phyloP scores from a whole-genome alignment of 2,113 vertebrate species.

The Capricornis sumatraensis region DNA sequence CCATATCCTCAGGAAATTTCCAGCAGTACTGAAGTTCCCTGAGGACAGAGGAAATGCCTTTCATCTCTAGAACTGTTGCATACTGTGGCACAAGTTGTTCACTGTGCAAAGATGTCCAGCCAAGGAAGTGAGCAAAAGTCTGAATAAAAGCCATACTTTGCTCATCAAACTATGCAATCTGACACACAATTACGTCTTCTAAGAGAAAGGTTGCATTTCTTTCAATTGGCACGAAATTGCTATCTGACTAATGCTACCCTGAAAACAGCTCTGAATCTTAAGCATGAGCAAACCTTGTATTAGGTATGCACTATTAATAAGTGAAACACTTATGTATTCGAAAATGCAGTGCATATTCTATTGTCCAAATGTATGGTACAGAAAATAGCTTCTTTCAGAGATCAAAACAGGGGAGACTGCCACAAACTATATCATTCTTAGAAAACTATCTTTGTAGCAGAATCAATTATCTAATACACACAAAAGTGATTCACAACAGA shows the following conservation, averaged over 20 bases:
- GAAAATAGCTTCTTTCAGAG: not conserved
- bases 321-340: not conserved
- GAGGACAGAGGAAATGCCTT: not conserved
- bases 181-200: not conserved
- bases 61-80: not conserved
- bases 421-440: not conserved
- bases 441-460: not conserved
- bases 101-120: not conserved
- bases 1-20: not conserved
- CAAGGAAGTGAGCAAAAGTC: not conserved
- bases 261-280: not conserved
- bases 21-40: not conserved
- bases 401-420: not conserved
- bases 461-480: slow-evolving; percentile 31
- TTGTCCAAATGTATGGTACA: not conserved
- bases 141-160: not conserved
- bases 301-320: not conserved
- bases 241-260: not conserved
- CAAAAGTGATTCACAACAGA: not conserved
- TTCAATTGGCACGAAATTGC: not conserved
- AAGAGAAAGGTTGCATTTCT: not conserved
- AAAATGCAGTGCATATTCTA: not conserved
- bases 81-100: not conserved
- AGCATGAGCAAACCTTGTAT: not conserved
- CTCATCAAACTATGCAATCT: not conserved